Conservation (phyloP, 2,113 vertebrate species). For the Atractosteus spatula region DNA sequence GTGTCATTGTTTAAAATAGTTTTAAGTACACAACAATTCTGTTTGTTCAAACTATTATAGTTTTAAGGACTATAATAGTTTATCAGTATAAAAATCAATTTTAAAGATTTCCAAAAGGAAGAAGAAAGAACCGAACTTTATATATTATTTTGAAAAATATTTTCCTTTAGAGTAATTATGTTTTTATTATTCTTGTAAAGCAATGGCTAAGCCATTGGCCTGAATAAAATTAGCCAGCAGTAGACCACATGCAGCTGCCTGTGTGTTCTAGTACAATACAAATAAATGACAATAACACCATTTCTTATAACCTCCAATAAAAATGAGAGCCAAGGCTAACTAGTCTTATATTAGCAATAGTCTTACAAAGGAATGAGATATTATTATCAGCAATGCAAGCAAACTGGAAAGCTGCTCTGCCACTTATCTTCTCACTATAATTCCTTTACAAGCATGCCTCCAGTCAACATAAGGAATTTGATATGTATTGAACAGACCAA, state of each 20-base stretch:
- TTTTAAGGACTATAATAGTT: too few species aligned
- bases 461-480: not conserved
- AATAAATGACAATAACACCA: not conserved
- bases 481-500: not conserved
- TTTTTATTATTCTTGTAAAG: too few species aligned
- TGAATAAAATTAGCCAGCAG: too few species aligned
- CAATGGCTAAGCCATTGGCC: too few species aligned
- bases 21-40: too few species aligned
- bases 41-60: too few species aligned
- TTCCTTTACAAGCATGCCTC: not conserved
- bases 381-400: conserved; percentile 1
- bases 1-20: too few species aligned
- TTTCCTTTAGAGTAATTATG: too few species aligned
- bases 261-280: not conserved
- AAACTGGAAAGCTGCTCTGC: not conserved
- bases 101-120: too few species aligned
- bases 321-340: not conserved
- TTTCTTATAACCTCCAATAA: not conserved
- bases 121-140: too few species aligned
- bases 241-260: not conserved
- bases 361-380: not conserved
- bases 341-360: conserved; percentile 5
- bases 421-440: not conserved
- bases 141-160: too few species aligned
- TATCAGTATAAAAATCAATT: too few species aligned